phyloP scores from a whole-genome alignment of 1,140 invertebrate genomes.

The Hirudo medicinalis region DNA sequence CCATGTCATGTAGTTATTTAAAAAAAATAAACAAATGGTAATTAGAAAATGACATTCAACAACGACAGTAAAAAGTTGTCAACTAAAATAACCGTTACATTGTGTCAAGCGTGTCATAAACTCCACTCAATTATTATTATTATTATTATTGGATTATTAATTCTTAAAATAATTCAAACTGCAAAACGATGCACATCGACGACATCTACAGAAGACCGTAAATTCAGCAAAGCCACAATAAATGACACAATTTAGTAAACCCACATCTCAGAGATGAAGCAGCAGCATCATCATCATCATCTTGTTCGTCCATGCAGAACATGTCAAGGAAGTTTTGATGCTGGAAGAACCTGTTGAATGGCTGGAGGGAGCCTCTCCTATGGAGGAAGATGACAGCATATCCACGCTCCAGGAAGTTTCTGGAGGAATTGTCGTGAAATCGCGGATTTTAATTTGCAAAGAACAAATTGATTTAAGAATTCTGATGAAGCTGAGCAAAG shows the following conservation, averaged over 20 bases:
- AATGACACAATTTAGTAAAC: background rate
- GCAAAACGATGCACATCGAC: too few relatives aligned
- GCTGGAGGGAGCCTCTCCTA: slow-evolving; percentile 64
- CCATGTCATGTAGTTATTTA: too few relatives aligned
- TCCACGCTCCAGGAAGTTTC: slow-evolving; percentile 63
- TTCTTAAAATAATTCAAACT: too few relatives aligned
- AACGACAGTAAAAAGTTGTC: too few relatives aligned
- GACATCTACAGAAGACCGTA: background rate
- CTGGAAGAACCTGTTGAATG: slow-evolving; percentile 71
- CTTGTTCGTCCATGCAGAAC: slow-evolving; percentile 25
- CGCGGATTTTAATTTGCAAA: too few relatives aligned
- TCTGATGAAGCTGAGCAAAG: too few relatives aligned
- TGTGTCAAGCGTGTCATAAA: too few relatives aligned
- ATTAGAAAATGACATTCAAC: slow-evolving; percentile 3
- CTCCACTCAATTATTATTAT: too few relatives aligned
- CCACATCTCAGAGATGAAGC: background rate
- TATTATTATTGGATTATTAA: too few relatives aligned
- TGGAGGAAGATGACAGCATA: slow-evolving; percentile 54
- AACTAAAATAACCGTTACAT: too few relatives aligned
- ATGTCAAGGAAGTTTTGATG: slow-evolving; percentile 62
- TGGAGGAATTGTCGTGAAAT: slow-evolving; percentile 23
- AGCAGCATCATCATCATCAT: background rate
- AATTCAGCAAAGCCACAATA: background rate
- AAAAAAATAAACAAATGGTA: background rate
- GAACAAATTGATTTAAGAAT: too few relatives aligned